Base-by-base conservation (phyloP, 2,888 invertebrate genomes). In the Agriopis leucophaearia region DNA sequence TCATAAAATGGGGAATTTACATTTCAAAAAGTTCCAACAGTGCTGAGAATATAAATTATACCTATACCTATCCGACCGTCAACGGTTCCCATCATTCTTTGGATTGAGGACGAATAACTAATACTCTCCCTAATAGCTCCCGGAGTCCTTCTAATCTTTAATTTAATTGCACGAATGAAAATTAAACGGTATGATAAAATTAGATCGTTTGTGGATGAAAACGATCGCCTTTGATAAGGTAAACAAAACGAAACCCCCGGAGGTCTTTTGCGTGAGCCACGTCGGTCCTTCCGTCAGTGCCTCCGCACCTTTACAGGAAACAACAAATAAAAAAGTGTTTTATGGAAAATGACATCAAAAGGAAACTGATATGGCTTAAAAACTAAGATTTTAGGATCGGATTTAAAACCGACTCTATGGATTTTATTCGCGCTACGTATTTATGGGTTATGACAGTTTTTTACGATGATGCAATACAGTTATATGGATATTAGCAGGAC, bases 211-310 rank as follows among this genome's bases (percentile, higher is more conserved):
- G 78, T 70, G 78, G 77, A 74, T 75, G 76, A 73, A 77, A 81
- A 78, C 75, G 81, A 80, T 80, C 76, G 76, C 74, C 77, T 78
- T 79, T 78, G 83, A 82, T 82, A 81, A 81, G 73, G 75, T 81
- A 81, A 81, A 81, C 81, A 82, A 81, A 79, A 78, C 77, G 76
- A 77, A 78, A 72, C 64, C 74, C 62, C 63, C 51, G 45, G 66
- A 61, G 66, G 68, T 60, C 52, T 58, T 73, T 66, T 70, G 68
- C 63, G 65, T 54, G 58, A 63, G 67, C 68, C 64, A 63, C 67
- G 62, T 69, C 66, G 58, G 68, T 71, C 73, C 72, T 72, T 62
- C 69, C 70, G 68, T 69, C 74, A 73, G 74, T 71, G 72, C 55
- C 70, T 64, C 71, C 59, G 62, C 66, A 70, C 72, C 74, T 73